A percentile compares a stretch with the other conserved stretches of the same genome.
phyloP scores from a whole-genome alignment of 2,113 vertebrate genomes.

The Pycnonotus jocosus region DNA sequence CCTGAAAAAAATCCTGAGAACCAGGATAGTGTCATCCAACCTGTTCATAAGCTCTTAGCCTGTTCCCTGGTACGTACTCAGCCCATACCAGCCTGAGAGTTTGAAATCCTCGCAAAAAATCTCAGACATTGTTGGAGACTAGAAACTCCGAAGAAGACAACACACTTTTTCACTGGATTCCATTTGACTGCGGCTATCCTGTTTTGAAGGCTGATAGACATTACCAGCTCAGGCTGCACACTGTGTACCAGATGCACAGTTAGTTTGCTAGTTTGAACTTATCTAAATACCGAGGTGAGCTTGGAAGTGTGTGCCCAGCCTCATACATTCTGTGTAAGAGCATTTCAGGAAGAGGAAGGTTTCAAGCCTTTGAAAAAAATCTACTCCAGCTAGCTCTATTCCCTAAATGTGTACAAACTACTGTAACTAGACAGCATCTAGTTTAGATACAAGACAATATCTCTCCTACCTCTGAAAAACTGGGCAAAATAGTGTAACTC shows the following conservation, averaged over 20 bases:
- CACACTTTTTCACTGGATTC: background rate
- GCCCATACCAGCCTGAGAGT: background rate
- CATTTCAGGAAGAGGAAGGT: background rate
- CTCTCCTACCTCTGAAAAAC: background rate
- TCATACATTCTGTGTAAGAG: background rate
- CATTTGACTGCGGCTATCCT: background rate
- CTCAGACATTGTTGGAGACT: background rate
- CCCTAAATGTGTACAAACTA: background rate
- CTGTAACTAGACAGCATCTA: no score
- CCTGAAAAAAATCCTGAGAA: background rate
- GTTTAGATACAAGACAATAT: background rate
- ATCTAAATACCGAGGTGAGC: accelerated
- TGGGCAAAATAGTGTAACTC: background rate
- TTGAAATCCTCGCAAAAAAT: background rate
- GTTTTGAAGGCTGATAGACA: background rate
- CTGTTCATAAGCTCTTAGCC: background rate
- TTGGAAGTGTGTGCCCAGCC: background rate
- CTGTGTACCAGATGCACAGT: background rate
- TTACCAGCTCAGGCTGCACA: background rate
- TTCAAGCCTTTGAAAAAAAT: background rate
- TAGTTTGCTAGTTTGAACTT: background rate
- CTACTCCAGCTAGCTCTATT: background rate
- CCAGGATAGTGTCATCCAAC: background rate
- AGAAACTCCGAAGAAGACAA: background rate
- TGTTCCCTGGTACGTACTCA: background rate